phyloP scores from a whole-genome alignment of 2,888 invertebrate genomes.

The Margaritifera margaritifera region DNA sequence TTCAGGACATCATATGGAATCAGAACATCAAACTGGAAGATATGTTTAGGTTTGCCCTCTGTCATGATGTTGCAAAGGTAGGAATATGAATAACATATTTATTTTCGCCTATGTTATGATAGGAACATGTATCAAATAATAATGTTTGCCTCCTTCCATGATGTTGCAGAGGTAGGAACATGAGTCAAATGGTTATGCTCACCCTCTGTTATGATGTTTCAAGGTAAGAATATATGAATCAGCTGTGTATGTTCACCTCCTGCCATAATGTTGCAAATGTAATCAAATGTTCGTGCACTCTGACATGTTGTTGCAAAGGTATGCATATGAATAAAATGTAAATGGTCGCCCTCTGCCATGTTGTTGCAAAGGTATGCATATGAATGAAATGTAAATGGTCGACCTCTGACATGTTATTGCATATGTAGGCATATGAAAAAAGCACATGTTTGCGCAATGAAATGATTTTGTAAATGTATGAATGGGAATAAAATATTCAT shows the following conservation, averaged over 20 bases:
- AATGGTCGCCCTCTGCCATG: not conserved
- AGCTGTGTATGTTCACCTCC: conserved; percentile 60
- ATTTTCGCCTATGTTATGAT: not conserved
- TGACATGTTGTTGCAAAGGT: conserved; percentile 38
- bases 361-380: not conserved
- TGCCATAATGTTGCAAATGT: conserved; percentile 54
- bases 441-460: not conserved
- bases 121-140: too few species aligned
- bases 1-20: conserved; percentile 69
- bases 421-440: too few species aligned
- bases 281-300: too few species aligned
- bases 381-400: too few species aligned
- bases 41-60: conserved; percentile 67
- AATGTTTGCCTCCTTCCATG: too few species aligned
- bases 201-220: too few species aligned
- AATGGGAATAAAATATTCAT: too few species aligned
- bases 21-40: conserved; percentile 68
- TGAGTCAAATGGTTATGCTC: too few species aligned
- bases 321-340: not conserved
- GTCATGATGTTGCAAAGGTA: conserved; percentile 68
- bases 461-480: too few species aligned
- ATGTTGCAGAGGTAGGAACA: too few species aligned
- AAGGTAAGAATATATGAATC: conserved; percentile 39
- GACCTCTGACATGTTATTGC: not conserved
- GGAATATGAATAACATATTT: not conserved